Evolutionary conservation across 23 tunicate species (phyloP), one percentile per base, ranked within the genome.

Genomic region (Botrylloides violaceus): DNA sequence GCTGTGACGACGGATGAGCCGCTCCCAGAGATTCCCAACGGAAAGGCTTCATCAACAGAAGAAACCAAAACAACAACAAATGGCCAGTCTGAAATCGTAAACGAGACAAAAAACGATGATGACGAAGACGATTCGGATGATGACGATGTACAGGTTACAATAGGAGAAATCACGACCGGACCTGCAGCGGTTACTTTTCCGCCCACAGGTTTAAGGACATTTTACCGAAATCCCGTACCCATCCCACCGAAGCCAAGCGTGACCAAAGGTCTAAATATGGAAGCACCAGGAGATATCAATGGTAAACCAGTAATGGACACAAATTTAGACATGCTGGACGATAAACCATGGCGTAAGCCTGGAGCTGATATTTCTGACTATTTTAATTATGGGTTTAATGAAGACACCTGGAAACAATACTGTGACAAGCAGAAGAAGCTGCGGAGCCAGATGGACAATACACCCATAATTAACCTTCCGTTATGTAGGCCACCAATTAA

Each of bases 301-400:
- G 99, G 99, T 36, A 74, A 62, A 12, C 80, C 99, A 15, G 99
- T 87, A 4, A 38, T 95, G 66, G 91, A 95, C 15, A 77, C 93
- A 22, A 72, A 78, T 60, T 29, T 87, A 59, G 99, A 87, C 29
- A 48, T 61, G 30, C 47, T 87, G 26, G 90, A 75, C 20, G 99
- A 95, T 4, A 95, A 95, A 74, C 85, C 98, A 4, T 94, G 98
- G 81, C 81, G 75, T n/a, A 66, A 49, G 48, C 79, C 79, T 1
- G 99, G 99, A 2, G 99, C 92, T 29, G 95, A 95, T 38, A 82
- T 83, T 12, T 82, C 96, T 26, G 99, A 95, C 32, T 95, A 79
- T 68, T 95, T 95, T 49, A 95, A 95, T 63, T 95, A 82, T 38
- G 99, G 99, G 32, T 95, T 95, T 71, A 82, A 78, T 55, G 99